Evolutionary conservation across 1,140 invertebrate genomes (phyloP).

Genomic region (Ooceraea biroi): DNA sequence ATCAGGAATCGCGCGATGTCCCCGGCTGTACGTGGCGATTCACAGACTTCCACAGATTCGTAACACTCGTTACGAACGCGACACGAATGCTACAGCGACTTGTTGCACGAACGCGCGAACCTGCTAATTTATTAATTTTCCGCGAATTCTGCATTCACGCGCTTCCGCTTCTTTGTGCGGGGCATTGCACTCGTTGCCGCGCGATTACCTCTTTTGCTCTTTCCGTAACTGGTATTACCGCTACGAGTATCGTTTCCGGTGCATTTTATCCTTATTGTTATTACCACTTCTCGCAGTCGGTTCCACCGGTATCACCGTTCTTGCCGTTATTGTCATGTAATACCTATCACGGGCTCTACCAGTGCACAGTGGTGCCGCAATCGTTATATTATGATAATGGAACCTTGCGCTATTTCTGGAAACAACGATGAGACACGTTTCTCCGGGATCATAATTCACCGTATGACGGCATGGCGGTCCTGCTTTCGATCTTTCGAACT

Average conservation of each 20-base stretch:
- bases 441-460: constrained; percentile 52
- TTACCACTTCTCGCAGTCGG: not conserved
- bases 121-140: constrained; percentile 56
- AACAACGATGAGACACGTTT: constrained; percentile 44
- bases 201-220: not conserved
- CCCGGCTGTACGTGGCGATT: constrained; percentile 20
- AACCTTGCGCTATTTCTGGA: constrained; percentile 32
- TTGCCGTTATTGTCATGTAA: not conserved
- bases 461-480: constrained; percentile 33
- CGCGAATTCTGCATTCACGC: not conserved
- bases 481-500: constrained; percentile 52
- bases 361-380: not conserved
- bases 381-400: constrained; percentile 44
- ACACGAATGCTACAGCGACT: constrained; percentile 32
- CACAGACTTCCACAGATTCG: not conserved
- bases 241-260: not conserved
- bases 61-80: constrained; percentile 3
- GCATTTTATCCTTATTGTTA: not conserved
- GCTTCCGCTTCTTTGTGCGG: not conserved
- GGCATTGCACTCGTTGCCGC: not conserved
- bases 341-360: not conserved
- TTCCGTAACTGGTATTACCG: not conserved
- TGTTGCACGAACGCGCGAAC: constrained; percentile 32
- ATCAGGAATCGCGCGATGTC: constrained; percentile 10
- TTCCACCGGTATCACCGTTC: too few species aligned